These are phyloP conservation scores for Drepana falcataria DNA, from an alignment of 2,888 invertebrate genomes.

Conservation along the genomic window DNA sequence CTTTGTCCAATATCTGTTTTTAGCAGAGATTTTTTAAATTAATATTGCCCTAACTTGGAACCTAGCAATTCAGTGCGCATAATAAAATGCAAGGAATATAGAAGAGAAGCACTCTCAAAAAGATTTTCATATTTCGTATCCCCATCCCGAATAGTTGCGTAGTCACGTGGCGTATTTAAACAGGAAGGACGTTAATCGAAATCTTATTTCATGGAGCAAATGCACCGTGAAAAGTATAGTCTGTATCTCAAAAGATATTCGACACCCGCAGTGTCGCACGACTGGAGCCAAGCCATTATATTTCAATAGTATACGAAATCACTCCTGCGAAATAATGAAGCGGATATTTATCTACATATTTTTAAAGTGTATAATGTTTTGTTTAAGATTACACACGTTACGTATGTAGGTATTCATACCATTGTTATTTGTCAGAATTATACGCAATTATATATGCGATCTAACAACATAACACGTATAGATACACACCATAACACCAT, in stretches of 20 bases:
- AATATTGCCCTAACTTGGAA: no score
- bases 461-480: no score
- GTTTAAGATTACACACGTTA: no score
- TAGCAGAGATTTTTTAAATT: no score
- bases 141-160: conserved; percentile 6
- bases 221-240: conserved; percentile 59
- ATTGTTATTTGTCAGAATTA: no score
- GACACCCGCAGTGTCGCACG: conserved; percentile 32
- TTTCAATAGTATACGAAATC: conserved; percentile 30
- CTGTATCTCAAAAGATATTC: conserved; percentile 49
- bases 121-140: neutral
- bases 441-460: no score
- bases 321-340: conserved; percentile 3
- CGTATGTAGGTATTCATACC: no score
- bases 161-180: conserved; percentile 26
- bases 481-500: no score
- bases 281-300: conserved; percentile 31
- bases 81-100: neutral
- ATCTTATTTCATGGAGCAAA: conserved; percentile 67
- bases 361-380: no score
- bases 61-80: no score
- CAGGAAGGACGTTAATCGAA: conserved; percentile 53
- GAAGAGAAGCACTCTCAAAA: neutral
- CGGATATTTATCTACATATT: neutral
- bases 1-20: no score